phyloP scores from a whole-genome alignment of 2,797 vertebrate species.

The Rousettus madagascariensis region DNA sequence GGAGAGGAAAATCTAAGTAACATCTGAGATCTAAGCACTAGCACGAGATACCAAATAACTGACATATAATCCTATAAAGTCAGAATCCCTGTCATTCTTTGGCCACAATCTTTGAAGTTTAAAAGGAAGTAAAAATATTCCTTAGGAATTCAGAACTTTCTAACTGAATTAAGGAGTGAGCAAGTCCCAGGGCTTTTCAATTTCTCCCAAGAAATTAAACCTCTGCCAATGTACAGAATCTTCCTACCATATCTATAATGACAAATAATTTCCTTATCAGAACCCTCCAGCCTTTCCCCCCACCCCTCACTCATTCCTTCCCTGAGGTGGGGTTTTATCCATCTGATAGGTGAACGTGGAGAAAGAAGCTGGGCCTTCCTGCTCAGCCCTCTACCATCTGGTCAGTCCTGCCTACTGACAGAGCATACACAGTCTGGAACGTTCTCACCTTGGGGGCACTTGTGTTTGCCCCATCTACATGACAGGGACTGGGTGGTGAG shows the following conservation, averaged over 20 bases:
- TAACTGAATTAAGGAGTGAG: neutral
- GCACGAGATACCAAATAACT: neutral
- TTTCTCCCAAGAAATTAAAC: neutral
- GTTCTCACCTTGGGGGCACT: neutral
- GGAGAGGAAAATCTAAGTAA: neutral
- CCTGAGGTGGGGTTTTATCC: neutral
- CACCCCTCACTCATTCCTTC: neutral
- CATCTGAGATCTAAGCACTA: neutral
- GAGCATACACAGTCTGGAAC: neutral
- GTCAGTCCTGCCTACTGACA: neutral
- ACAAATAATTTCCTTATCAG: neutral
- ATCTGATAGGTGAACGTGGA: neutral
- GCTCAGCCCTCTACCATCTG: neutral
- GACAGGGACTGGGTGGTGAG: too few relatives aligned
- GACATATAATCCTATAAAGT: neutral
- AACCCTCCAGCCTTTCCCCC: too few relatives aligned
- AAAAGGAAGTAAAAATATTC: neutral
- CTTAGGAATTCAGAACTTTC: neutral
- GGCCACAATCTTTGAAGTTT: neutral
- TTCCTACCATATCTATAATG: neutral
- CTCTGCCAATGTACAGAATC: neutral
- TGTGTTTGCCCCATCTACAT: neutral
- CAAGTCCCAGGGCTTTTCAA: neutral
- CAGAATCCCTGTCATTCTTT: neutral
- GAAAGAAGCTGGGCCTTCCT: neutral